Percentiles rank a stretch among this genome's conserved stretches.
Evolutionary conservation across 2,113 vertebrate genomes (phyloP).

Genomic region (Polypterus bichir): DNA sequence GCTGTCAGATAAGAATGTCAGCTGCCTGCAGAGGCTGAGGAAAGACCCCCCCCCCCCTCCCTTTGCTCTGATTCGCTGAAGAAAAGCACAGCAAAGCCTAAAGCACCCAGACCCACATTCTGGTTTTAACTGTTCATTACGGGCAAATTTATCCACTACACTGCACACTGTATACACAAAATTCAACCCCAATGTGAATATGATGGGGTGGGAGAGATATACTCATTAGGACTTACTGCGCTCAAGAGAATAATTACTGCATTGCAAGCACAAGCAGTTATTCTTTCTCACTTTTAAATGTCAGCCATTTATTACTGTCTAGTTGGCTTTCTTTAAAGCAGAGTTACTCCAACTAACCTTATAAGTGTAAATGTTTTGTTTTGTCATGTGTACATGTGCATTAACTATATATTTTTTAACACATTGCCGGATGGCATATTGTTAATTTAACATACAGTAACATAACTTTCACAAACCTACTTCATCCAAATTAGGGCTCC

Average conservation of each 20-base stretch:
- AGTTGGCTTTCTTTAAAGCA: neutral
- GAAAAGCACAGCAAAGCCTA: constrained; percentile 20
- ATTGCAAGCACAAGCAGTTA: neutral
- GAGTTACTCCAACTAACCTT: neutral
- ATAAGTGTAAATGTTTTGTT: too few species aligned
- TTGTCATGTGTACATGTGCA: too few species aligned
- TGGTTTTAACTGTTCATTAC: neutral
- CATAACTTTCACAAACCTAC: too few species aligned
- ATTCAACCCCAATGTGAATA: too few species aligned
- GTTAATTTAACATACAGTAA: too few species aligned
- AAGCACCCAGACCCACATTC: neutral
- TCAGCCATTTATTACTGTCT: constrained; percentile 17
- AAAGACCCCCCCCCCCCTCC: constrained; percentile 33
- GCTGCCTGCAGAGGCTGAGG: constrained; percentile 43
- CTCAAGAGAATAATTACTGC: constrained; percentile 18
- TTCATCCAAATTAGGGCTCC: too few species aligned
- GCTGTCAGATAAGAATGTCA: constrained; percentile 59
- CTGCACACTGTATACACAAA: too few species aligned
- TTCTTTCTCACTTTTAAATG: constrained; percentile 19
- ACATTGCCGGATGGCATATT: too few species aligned
- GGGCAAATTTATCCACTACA: too few species aligned
- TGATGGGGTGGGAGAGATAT: too few species aligned
- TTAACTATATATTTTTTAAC: too few species aligned
- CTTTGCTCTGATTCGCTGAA: constrained; percentile 25
- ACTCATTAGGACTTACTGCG: constrained; percentile 12